Evolutionary conservation across 2,797 vertebrate genomes (phyloP).

Genomic region (Cirrhinus mrigala): DNA sequence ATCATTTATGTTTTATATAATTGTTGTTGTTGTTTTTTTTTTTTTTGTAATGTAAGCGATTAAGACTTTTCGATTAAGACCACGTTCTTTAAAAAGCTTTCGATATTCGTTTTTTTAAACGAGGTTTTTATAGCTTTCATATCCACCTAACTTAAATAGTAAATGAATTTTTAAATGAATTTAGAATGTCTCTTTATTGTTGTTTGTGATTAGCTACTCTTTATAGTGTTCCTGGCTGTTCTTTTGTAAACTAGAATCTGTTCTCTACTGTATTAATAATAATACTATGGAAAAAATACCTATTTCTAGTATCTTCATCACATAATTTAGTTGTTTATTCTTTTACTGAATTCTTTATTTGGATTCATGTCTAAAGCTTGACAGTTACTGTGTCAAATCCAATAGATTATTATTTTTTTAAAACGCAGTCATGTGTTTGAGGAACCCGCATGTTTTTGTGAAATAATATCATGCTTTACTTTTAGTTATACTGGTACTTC

Average conservation of each 20-base stretch:
- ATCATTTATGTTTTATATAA: neutral
- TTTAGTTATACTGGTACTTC: neutral
- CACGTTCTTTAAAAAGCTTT: neutral
- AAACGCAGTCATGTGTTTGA: conserved; percentile 7
- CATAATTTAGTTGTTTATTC: neutral
- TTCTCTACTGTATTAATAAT: neutral
- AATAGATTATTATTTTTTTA: neutral
- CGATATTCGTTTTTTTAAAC: neutral
- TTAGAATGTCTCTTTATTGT: neutral
- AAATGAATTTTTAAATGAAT: neutral
- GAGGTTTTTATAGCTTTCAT: neutral
- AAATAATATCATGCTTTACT: neutral
- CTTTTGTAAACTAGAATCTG: neutral
- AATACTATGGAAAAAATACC: neutral
- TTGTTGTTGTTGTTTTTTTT: neutral
- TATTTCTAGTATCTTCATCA: neutral
- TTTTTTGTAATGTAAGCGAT: neutral
- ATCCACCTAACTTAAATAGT: neutral
- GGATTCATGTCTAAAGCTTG: neutral
- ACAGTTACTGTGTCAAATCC: neutral
- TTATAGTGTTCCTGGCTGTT: neutral
- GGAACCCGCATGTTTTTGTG: conserved; percentile 19
- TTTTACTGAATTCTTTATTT: neutral
- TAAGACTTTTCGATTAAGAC: neutral
- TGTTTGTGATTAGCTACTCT: neutral